Evolutionary conservation across 2,888 invertebrate species (phyloP).

Genomic region (Crossocerus cetratus): DNA sequence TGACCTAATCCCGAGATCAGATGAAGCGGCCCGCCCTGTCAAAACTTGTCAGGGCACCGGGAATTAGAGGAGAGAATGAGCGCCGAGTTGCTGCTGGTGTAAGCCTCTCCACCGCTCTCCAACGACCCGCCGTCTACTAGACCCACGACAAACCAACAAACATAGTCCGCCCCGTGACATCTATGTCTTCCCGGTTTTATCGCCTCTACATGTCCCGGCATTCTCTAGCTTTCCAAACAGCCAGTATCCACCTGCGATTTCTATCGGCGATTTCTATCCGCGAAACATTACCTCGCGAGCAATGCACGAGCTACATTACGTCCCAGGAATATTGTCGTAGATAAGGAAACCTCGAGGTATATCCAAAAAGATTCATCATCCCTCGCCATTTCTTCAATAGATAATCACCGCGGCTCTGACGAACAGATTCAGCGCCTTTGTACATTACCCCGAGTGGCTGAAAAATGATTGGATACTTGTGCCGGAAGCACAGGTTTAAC

Average conservation of each 20-base stretch:
- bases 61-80: slow-evolving; percentile 27
- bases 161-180: not conserved
- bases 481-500: no score
- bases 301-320: no score
- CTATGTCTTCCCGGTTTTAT: not conserved
- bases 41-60: slow-evolving; percentile 72
- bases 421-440: no score
- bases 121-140: not conserved
- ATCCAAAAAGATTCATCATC: no score
- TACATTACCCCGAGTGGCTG: no score
- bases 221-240: not conserved
- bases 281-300: no score
- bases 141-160: not conserved
- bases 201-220: not conserved
- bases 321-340: no score
- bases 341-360: no score
- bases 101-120: not conserved
- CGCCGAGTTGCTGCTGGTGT: not conserved
- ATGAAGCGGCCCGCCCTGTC: slow-evolving; percentile 67
- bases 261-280: no score
- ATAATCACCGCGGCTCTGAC: no score
- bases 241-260: not conserved
- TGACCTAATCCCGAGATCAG: slow-evolving; percentile 70
- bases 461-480: no score
- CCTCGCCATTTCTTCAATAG: no score